A percentile compares a stretch with the other conserved stretches of the same genome.
Conservation (phyloP, 1,140 invertebrate genomes). For the Trigoniulus corallinus region DNA sequence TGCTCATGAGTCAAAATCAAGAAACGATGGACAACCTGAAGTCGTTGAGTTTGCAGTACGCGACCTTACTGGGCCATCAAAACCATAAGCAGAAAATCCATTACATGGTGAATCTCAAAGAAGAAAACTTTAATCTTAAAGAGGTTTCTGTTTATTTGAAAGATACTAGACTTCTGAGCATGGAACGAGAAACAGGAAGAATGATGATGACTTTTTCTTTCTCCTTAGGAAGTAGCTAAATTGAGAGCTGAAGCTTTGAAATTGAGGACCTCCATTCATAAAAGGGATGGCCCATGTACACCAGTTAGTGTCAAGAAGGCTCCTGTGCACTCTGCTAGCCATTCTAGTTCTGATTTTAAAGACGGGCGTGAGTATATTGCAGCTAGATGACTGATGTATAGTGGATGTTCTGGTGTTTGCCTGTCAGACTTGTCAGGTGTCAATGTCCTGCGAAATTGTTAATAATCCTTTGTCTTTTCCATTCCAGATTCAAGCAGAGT, state of each 20-base stretch:
- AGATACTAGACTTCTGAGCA: not conserved
- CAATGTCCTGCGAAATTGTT: too few species aligned
- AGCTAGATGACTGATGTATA: too few species aligned
- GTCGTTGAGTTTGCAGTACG: constrained; percentile 38
- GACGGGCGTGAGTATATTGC: too few species aligned
- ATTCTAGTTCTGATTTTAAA: too few species aligned
- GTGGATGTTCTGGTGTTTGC: too few species aligned
- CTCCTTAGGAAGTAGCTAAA: constrained; percentile 14
- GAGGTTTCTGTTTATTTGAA: constrained; percentile 27
- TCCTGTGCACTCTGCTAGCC: too few species aligned
- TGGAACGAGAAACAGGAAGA: too few species aligned
- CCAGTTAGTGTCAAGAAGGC: too few species aligned
- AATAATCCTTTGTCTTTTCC: too few species aligned
- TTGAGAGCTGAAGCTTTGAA: constrained; percentile 16
- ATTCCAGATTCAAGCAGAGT: too few species aligned
- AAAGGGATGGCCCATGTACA: constrained; percentile 6
- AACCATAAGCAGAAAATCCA: constrained; percentile 50
- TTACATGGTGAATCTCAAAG: constrained; percentile 41
- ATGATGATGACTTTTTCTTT: too few species aligned
- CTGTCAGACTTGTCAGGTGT: too few species aligned
- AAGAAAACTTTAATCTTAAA: constrained; percentile 33
- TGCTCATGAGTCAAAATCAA: constrained; percentile 20
- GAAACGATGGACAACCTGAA: constrained; percentile 29
- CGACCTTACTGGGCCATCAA: constrained; percentile 41
- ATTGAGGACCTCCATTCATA: constrained; percentile 13